Percentiles rank a stretch among this genome's conserved stretches.
These are phyloP conservation scores for Sinonovacula constricta DNA, from an alignment of 1,140 invertebrate species.

Conservation along the genomic window DNA sequence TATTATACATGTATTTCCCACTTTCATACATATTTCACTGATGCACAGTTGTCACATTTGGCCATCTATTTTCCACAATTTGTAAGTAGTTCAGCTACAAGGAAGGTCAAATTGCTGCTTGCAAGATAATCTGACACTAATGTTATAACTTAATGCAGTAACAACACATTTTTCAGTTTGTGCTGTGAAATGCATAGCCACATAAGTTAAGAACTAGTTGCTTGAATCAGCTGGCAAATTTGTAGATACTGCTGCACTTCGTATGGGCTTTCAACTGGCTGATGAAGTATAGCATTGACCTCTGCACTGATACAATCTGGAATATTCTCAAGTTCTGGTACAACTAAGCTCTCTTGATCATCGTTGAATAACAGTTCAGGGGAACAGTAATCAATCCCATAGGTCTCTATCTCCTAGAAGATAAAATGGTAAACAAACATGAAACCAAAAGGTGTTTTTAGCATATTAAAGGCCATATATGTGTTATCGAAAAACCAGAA, in stretches of 20 bases:
- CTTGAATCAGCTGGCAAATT: conserved; percentile 26
- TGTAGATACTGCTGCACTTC: conserved; percentile 29
- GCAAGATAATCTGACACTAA: too few relatives aligned
- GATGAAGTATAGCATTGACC: conserved; percentile 21
- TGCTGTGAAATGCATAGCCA: too few relatives aligned
- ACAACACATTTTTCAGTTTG: too few relatives aligned
- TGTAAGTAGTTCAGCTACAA: too few relatives aligned
- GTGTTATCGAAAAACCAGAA: conserved; percentile 14
- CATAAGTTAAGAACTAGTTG: too few relatives aligned
- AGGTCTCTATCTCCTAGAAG: conserved; percentile 31
- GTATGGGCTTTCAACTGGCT: conserved; percentile 28
- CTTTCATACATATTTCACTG: too few relatives aligned
- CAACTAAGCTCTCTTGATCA: conserved; percentile 35
- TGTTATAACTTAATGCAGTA: too few relatives aligned
- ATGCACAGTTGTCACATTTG: too few relatives aligned
- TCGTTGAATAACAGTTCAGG: conserved; percentile 31
- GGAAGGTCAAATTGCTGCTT: too few relatives aligned
- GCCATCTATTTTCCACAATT: too few relatives aligned
- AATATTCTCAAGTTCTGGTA: conserved; percentile 26
- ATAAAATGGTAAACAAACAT: conserved; percentile 33
- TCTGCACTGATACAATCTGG: conserved; percentile 5
- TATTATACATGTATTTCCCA: too few relatives aligned
- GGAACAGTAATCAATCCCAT: conserved; percentile 33
- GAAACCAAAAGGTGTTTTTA: conserved; percentile 18
- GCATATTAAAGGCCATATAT: conserved; percentile 15